phyloP scores from a whole-genome alignment of 1,140 invertebrate species.

The Melanaphis sacchari region DNA sequence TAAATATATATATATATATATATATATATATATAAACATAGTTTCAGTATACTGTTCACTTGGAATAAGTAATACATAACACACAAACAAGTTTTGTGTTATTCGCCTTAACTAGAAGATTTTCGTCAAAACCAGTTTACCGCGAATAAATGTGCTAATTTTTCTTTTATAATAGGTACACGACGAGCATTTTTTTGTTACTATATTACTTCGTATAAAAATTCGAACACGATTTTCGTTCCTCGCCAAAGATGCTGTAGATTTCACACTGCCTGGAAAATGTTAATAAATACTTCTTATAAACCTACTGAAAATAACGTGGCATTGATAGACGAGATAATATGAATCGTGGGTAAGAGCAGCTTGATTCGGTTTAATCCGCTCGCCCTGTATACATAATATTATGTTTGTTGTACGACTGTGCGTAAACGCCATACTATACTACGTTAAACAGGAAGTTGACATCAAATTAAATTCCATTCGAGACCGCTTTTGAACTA shows the following conservation, averaged over 20 bases:
- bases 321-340: not conserved
- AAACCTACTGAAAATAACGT: too few relatives aligned
- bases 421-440: not conserved
- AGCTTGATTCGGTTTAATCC: not conserved
- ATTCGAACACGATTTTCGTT: not conserved
- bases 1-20: too few relatives aligned
- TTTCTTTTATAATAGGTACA: not conserved
- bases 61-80: not conserved
- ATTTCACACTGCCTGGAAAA: not conserved
- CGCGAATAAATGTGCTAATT: not conserved
- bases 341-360: not conserved
- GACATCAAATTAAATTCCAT: constrained; percentile 43
- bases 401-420: not conserved
- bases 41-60: not conserved
- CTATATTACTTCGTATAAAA: not conserved
- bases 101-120: not conserved
- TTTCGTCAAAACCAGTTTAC: not conserved
- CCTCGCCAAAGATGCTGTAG: too few relatives aligned
- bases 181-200: not conserved
- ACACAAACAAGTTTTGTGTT: not conserved
- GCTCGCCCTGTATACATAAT: not conserved
- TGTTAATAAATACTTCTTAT: not conserved
- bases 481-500: constrained; percentile 34
- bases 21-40: too few relatives aligned
- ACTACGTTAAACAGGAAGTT: constrained; percentile 45